A percentile compares a stretch with the other conserved stretches of the same genome.
Evolutionary conservation across 2,797 vertebrate species (phyloP).

Genomic region (Rhinella marina): DNA sequence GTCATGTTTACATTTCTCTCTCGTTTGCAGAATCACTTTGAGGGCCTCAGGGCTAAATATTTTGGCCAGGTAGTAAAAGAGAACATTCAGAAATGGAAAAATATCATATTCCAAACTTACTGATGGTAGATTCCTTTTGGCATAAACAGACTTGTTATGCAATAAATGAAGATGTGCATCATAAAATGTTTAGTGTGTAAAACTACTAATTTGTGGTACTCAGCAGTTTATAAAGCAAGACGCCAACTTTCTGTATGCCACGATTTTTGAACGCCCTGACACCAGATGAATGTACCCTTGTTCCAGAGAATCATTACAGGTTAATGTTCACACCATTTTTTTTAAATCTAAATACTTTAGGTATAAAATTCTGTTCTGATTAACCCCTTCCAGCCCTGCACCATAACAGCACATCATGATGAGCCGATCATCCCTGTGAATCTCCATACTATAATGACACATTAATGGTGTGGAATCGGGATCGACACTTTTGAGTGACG

Average conservation of each 20-base stretch:
- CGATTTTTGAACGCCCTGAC: neutral
- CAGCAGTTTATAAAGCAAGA: neutral
- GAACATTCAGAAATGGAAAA: neutral
- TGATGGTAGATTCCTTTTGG: neutral
- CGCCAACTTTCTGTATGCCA: neutral
- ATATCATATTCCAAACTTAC: conserved; percentile 2
- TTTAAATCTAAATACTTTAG: neutral
- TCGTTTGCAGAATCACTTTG: neutral
- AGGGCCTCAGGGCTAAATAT: neutral
- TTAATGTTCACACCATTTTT: neutral
- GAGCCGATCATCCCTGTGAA: too few species aligned
- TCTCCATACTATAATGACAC: too few species aligned
- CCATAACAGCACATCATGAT: neutral
- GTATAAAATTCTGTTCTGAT: neutral
- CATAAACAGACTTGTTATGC: neutral
- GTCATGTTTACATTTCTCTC: neutral
- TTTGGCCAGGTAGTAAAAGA: neutral
- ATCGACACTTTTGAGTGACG: too few species aligned
- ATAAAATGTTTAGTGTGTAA: neutral
- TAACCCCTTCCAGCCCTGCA: neutral
- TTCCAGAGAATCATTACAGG: too few species aligned
- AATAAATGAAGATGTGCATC: conserved; percentile 1
- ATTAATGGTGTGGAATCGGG: too few species aligned
- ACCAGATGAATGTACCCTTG: neutral
- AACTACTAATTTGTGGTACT: neutral